Evolutionary conservation across 1,140 invertebrate species (phyloP).

Genomic region (Drosophila busckii): DNA sequence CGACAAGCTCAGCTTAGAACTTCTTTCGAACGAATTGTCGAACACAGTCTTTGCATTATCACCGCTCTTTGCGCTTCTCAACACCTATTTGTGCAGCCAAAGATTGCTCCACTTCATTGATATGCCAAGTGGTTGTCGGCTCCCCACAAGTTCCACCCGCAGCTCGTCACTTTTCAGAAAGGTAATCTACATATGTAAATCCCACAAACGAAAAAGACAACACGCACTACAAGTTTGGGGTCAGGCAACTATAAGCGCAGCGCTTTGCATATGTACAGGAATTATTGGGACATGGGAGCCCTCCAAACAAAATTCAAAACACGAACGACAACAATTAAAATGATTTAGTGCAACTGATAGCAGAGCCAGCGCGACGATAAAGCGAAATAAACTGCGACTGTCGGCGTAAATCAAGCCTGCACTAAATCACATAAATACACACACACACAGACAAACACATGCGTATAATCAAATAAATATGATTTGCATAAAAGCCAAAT

Average conservation of each 20-base stretch:
- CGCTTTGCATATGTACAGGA: no score
- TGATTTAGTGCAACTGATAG: conserved; percentile 69
- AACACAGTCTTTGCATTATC: no score
- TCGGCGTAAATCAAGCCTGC: conserved; percentile 64
- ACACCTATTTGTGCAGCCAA: no score
- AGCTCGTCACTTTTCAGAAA: conserved; percentile 6
- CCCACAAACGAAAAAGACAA: conserved; percentile 26
- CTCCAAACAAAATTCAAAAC: conserved; percentile 47
- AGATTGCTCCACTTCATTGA: background rate
- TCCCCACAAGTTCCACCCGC: conserved; percentile 20
- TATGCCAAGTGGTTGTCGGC: conserved; percentile 13
- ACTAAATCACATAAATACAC: conserved; percentile 70
- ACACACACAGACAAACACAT: no score
- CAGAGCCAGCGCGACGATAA: conserved; percentile 15
- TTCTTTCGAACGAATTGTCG: no score
- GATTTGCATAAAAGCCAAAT: conserved; percentile 73
- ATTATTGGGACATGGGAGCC: background rate
- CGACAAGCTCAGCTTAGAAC: no score
- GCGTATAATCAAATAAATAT: conserved; percentile 73
- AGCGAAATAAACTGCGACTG: conserved; percentile 67
- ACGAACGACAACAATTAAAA: conserved; percentile 76
- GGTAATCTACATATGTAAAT: conserved; percentile 25
- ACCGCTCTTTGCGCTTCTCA: no score
- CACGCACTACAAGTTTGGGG: conserved; percentile 12
- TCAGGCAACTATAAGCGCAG: no score